phyloP scores from a whole-genome alignment of 2,797 vertebrate species.

The Pangasius larnaudii region DNA sequence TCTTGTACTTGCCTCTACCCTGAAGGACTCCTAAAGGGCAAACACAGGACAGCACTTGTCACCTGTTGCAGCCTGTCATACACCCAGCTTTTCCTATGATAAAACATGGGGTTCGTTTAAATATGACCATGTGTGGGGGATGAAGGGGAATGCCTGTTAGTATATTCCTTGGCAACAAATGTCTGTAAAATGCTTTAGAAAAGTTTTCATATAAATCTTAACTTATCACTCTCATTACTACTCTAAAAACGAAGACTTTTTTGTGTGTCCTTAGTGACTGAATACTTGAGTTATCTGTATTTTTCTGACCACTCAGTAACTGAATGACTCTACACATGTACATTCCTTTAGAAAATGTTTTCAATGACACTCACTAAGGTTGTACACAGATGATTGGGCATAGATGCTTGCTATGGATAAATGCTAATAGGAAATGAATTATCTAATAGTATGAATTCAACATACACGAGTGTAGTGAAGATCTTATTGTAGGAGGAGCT shows the following conservation, averaged over 20 bases:
- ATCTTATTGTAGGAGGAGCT: not conserved
- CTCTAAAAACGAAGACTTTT: not conserved
- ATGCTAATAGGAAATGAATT: not conserved
- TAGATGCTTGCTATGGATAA: not conserved
- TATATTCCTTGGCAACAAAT: slow-evolving; percentile 14
- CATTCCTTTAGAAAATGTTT: not conserved
- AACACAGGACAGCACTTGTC: slow-evolving; percentile 18
- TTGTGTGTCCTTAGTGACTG: not conserved
- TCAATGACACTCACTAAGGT: not conserved
- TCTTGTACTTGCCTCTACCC: slow-evolving; percentile 1
- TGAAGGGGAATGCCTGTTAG: not conserved
- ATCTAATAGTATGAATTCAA: not conserved
- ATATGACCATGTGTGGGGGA: slow-evolving; percentile 16
- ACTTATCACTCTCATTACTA: not conserved
- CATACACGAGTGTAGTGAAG: not conserved
- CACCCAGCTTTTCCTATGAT: not conserved
- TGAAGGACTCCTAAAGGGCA: slow-evolving; percentile 22
- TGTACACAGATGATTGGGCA: not conserved
- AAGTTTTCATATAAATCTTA: not conserved
- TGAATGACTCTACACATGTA: slow-evolving; percentile 1
- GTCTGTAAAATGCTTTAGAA: not conserved
- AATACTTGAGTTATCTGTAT: not conserved
- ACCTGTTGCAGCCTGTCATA: slow-evolving; percentile 10
- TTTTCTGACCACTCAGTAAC: not conserved
- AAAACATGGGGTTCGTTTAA: slow-evolving; percentile 23